Conservation (phyloP, 2,888 invertebrate species). For the Argyresthia goedartella region DNA sequence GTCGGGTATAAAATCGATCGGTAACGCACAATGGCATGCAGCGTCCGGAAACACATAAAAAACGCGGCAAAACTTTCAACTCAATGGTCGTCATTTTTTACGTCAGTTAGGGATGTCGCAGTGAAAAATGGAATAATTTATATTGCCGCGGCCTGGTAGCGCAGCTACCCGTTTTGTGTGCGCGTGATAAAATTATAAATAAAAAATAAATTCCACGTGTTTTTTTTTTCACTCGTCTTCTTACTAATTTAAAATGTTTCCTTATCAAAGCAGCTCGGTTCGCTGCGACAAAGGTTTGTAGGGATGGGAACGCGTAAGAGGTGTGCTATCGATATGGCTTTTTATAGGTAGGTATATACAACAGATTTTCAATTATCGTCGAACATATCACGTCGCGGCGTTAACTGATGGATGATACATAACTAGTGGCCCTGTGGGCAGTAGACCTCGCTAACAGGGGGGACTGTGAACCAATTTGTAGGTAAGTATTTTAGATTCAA, state of each 20-base stretch:
- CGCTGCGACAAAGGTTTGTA: constrained; percentile 54
- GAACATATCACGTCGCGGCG: no score
- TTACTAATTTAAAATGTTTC: constrained; percentile 69
- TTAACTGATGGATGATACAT: no score
- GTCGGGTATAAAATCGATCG: neutral
- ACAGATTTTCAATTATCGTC: no score
- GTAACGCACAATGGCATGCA: constrained; percentile 43
- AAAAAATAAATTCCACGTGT: constrained; percentile 56
- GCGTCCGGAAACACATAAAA: constrained; percentile 67
- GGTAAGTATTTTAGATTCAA: no score
- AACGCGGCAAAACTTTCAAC: constrained; percentile 67
- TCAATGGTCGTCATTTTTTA: constrained; percentile 69
- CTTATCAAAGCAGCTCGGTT: constrained; percentile 63
- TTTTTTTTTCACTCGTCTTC: constrained; percentile 55
- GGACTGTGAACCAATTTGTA: no score
- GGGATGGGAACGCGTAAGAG: constrained; percentile 23
- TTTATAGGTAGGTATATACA: no score
- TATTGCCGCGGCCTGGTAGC: constrained; percentile 52
- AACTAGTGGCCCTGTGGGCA: no score
- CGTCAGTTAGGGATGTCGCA: constrained; percentile 65
- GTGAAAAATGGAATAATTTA: constrained; percentile 72
- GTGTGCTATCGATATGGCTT: neutral
- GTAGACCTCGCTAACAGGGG: no score
- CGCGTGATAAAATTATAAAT: constrained; percentile 61
- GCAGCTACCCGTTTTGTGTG: constrained; percentile 68